Evolutionary conservation across 2,888 invertebrate species (phyloP).

Genomic region (Scrobipalpa costella): DNA sequence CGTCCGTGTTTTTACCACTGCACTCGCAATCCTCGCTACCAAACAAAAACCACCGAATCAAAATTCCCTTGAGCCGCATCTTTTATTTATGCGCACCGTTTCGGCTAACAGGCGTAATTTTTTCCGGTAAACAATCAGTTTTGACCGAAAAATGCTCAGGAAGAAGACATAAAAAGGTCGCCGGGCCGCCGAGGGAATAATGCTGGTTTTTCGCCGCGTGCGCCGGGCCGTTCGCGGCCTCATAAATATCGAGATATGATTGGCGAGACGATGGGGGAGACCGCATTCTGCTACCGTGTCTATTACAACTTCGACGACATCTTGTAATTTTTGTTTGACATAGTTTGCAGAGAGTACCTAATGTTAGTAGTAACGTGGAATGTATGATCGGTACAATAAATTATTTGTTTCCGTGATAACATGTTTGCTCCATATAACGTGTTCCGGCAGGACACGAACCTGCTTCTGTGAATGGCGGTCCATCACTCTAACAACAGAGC

Average conservation of each 20-base stretch:
- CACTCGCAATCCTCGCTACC: conserved; percentile 62
- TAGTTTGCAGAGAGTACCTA: no score
- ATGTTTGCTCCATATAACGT: no score
- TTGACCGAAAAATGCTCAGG: conserved; percentile 78
- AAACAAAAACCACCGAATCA: conserved; percentile 74
- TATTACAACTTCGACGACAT: no score
- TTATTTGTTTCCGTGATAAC: no score
- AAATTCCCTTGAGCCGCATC: conserved; percentile 72
- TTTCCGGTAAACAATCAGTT: conserved; percentile 81
- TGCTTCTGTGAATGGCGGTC: no score
- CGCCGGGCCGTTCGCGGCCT: conserved; percentile 41
- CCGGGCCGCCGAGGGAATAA: conserved; percentile 56
- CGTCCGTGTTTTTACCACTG: conserved; percentile 58
- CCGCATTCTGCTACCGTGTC: conserved; percentile 28
- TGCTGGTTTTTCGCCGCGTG: conserved; percentile 52
- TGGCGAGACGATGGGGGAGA: conserved; percentile 43
- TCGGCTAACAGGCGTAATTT: conserved; percentile 79
- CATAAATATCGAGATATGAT: conserved; percentile 74
- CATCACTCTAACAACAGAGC: no score
- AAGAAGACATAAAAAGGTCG: conserved; percentile 73
- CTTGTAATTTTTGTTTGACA: no score
- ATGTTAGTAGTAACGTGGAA: no score
- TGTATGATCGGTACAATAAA: no score
- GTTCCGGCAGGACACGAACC: no score
- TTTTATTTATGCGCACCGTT: conserved; percentile 76